Evolutionary conservation across 2,113 vertebrate genomes (phyloP).

Genomic region (Cynopterus brachyotis): DNA sequence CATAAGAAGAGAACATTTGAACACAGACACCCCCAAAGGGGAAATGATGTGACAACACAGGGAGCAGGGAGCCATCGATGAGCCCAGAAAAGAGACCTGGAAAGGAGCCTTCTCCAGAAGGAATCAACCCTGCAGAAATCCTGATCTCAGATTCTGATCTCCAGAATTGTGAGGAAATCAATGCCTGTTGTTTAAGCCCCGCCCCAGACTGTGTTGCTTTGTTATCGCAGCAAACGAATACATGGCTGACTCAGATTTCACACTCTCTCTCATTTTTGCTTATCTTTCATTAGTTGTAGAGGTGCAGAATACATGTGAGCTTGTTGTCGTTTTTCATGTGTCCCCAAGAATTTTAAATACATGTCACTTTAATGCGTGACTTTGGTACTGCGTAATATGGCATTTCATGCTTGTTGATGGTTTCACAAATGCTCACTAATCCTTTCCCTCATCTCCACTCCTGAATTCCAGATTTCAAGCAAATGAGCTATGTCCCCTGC

Average conservation of each 20-base stretch:
- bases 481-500: background rate
- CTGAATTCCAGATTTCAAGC: background rate
- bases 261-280: background rate
- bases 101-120: background rate
- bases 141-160: background rate
- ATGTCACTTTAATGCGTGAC: background rate
- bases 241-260: background rate
- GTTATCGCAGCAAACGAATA: too few species aligned
- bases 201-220: too few species aligned
- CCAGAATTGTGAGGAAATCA: background rate
- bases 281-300: background rate
- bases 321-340: background rate
- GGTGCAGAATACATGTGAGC: background rate
- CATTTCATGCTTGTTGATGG: background rate
- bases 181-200: background rate
- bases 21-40: background rate
- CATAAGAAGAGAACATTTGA: background rate
- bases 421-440: background rate
- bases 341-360: background rate
- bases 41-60: accelerated
- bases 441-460: accelerated
- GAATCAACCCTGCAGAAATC: background rate
- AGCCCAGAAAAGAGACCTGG: background rate
- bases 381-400: accelerated
- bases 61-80: accelerated